Conservation (phyloP, 2,113 vertebrate genomes). For the Oryzias celebensis region DNA sequence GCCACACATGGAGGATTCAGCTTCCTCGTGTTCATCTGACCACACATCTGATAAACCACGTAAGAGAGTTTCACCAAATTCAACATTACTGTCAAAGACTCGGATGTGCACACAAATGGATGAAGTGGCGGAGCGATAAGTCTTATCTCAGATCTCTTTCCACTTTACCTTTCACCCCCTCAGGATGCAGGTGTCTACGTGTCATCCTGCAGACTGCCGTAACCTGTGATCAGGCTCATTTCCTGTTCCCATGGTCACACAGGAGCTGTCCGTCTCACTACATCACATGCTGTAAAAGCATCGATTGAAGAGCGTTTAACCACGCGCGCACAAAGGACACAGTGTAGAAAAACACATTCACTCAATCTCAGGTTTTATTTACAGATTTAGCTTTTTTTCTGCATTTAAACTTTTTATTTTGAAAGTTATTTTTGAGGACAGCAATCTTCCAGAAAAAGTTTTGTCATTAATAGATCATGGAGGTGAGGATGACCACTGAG, state of each 20-base stretch:
- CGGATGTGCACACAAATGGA: slow-evolving; percentile 1
- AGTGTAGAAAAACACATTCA: background rate
- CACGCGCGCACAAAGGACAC: slow-evolving; percentile 5
- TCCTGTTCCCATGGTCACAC: slow-evolving; percentile 64
- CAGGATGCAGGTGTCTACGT: slow-evolving; percentile 31
- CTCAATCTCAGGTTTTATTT: background rate
- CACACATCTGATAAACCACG: slow-evolving; percentile 14
- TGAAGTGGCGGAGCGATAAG: background rate
- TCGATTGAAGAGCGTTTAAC: slow-evolving; percentile 19
- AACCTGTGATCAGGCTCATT: slow-evolving; percentile 49
- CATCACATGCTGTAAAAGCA: slow-evolving; percentile 40
- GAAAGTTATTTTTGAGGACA: too few species aligned
- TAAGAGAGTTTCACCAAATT: slow-evolving; percentile 2
- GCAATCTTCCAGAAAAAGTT: too few species aligned
- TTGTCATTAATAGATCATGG: too few species aligned
- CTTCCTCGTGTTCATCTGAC: slow-evolving; percentile 13
- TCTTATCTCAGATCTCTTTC: slow-evolving; percentile 16
- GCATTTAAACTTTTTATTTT: too few species aligned
- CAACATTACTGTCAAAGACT: background rate
- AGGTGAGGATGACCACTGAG: too few species aligned
- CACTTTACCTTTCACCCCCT: slow-evolving; percentile 1
- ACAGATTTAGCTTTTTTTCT: too few species aligned
- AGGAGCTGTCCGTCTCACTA: slow-evolving; percentile 52
- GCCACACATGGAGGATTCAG: slow-evolving; percentile 50
- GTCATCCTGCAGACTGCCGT: slow-evolving; percentile 39